Base-by-base conservation (phyloP, 2,113 vertebrate genomes). In the Nothobranchius kuhntae region DNA sequence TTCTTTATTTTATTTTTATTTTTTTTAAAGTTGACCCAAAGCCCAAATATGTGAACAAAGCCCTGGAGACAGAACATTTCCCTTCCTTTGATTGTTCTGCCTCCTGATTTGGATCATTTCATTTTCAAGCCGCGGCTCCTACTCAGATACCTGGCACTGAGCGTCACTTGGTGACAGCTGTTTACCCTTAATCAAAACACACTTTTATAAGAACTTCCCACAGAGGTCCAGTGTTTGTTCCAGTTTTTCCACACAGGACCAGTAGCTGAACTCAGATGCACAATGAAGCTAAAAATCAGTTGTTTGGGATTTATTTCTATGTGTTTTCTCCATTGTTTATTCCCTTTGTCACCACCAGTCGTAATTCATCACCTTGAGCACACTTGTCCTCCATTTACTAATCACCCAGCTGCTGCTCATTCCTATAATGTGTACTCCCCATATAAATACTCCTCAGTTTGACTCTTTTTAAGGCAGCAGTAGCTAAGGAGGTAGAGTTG, bases 21-120 rank as follows among this genome's bases (percentile, higher is more conserved):
- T 76, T 42, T 7, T 60, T 58, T 65, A 7, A 61, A 61, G 52
- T 70, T 73, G 67, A 81, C 55, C 53, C 9, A 9, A 45, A 48
- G 71, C 74, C 53, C 47, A 77, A 61, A 80, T 66, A 78, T 78
- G 51, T 71, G 42, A 77, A 66, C 68, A 78, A 68, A 65, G 73
- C 73, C 75, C 61, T 46, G 1, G 24, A 65, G 64, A 67, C 44
- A 1, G 56, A 51, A 77, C 47, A 21, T 85, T 58, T 89, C 86
- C 86, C 85, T 89, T 91, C 89, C 89, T 82, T 53, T 73, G 21
- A 87, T 91, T 91, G 82, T 89, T 76, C 14, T 11, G 44, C 3
- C 30, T 77, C 51, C 61, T 71, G 77, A 86, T 66, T 69, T 5
- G 54, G 66, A 57, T 78, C 75, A 50, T 77, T 84, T 71, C 14